Conservation (phyloP, 2,888 invertebrate species). For the Monopis laevigella region DNA sequence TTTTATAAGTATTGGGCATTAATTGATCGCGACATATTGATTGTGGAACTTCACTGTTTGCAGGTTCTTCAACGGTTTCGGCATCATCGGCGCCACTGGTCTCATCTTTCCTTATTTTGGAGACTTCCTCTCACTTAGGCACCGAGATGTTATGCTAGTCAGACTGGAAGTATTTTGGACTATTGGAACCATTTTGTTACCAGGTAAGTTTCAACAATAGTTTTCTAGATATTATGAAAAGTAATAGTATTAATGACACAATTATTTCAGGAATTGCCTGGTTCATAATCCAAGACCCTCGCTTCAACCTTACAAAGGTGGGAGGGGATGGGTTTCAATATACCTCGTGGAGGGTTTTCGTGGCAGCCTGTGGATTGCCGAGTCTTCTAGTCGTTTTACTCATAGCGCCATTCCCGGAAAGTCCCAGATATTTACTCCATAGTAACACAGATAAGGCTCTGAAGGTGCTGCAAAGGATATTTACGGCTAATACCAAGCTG, state of each 20-base stretch:
- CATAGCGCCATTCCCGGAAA: conserved; percentile 65
- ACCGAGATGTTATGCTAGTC: conserved; percentile 66
- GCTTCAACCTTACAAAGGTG: conserved; percentile 37
- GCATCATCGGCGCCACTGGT: conserved; percentile 70
- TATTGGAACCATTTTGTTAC: conserved; percentile 64
- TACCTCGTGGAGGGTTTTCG: conserved; percentile 72
- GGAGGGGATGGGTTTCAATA: conserved; percentile 44
- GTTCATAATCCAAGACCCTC: conserved; percentile 46
- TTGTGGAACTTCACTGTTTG: conserved; percentile 18
- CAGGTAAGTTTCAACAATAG: conserved; percentile 48
- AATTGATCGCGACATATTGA: no score
- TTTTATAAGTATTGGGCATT: neutral
- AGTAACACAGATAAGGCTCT: conserved; percentile 59
- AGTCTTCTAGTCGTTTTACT: conserved; percentile 59
- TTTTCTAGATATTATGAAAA: neutral
- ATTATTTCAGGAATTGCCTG: conserved; percentile 47
- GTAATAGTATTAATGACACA: conserved; percentile 7
- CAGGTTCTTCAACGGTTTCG: conserved; percentile 73
- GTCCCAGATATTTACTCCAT: conserved; percentile 63
- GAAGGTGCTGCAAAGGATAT: conserved; percentile 62
- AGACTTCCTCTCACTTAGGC: conserved; percentile 62
- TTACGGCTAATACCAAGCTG: conserved; percentile 59
- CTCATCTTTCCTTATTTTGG: conserved; percentile 68
- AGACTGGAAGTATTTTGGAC: conserved; percentile 71
- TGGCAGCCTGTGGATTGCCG: conserved; percentile 69